These are phyloP conservation scores for Champsocephalus esox DNA, from an alignment of 2,797 vertebrate genomes.

Conservation along the genomic window DNA sequence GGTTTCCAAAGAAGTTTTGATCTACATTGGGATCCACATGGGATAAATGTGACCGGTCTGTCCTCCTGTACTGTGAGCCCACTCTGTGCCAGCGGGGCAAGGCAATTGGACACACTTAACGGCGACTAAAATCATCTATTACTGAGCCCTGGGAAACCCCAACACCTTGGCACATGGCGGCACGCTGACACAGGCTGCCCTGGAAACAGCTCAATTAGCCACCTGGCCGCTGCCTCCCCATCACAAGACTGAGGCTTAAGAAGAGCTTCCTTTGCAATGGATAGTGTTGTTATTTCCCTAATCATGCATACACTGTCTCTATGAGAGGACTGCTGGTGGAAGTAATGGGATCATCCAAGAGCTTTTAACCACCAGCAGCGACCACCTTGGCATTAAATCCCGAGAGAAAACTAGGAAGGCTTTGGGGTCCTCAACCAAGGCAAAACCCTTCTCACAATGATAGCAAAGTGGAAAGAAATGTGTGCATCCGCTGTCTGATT, in stretches of 20 bases:
- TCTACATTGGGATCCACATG: constrained; percentile 15
- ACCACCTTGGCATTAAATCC: constrained; percentile 34
- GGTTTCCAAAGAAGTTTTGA: constrained; percentile 4
- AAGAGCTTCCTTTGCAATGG: constrained; percentile 34
- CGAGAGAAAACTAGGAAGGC: constrained; percentile 9
- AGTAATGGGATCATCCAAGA: constrained; percentile 51
- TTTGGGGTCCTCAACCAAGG: too few relatives aligned
- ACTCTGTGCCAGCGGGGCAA: constrained; percentile 52
- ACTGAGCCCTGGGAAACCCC: constrained; percentile 67
- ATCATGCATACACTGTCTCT: constrained; percentile 36
- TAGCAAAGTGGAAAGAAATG: too few relatives aligned
- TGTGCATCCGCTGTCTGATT: too few relatives aligned
- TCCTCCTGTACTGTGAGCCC: constrained; percentile 43
- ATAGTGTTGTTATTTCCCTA: constrained; percentile 12
- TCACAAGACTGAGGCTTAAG: constrained; percentile 47
- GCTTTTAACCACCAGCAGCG: constrained; percentile 39
- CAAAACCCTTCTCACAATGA: too few relatives aligned
- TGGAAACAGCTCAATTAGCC: constrained; percentile 78
- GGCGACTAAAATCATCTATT: constrained; percentile 61
- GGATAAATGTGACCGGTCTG: constrained; percentile 36
- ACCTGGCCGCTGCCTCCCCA: constrained; percentile 61
- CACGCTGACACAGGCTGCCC: constrained; percentile 69
- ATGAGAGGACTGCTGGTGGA: constrained; percentile 30
- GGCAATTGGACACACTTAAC: constrained; percentile 61
- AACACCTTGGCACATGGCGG: constrained; percentile 71